Evolutionary conservation across 1,140 invertebrate species (phyloP), one percentile per base, ranked within the genome.

Genomic region (Rhagoletis zephyria): DNA sequence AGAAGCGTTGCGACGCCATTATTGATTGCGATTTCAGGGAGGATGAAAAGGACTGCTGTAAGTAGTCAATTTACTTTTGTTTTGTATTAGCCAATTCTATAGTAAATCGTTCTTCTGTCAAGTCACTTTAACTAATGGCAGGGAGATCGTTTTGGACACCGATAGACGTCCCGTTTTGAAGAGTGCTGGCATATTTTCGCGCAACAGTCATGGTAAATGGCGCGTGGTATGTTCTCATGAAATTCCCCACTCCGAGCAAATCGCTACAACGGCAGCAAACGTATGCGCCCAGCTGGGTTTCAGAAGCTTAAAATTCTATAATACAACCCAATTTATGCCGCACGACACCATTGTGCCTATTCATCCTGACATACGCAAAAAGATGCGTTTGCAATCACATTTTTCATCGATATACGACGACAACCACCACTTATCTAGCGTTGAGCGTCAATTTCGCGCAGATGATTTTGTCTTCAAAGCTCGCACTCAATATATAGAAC

Each of bases 1-100:
- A 91, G 10, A 94, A 95, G 88, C 94, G 94, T 14, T 97, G 96
- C 90, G 94, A 97, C 90, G 89, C 89, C 63, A 89, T 88, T 30
- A 89, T 89, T n/a, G 95, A 97, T 90, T 97, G 96, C 90, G 89
- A 90, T 3, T 94, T 95, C 85, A 94, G 94, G 19, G 96, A 96
- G 91, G 96, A 97, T 91, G 97, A 97, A 94, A 89, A 93, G n/a
- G 94, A 95, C 90, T 96, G 96, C 90, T 94, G 95, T 96, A 92
- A 94, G 95, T 90, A 70, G 63, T 14, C 42, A 7, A 56, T 42
- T 87, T 14, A 77, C 40, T 85, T 86, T 86, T 30, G 30, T 30
- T 30, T 30, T 30, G 0, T 30, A 30, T 30, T 30, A 0, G 30
- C 30, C 30, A 30, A 30, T 30, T 30, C 30, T 30, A 30, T 30